These are phyloP conservation scores for Bombus waltoni DNA, from an alignment of 1,140 invertebrate species.

Conservation along the genomic window DNA sequence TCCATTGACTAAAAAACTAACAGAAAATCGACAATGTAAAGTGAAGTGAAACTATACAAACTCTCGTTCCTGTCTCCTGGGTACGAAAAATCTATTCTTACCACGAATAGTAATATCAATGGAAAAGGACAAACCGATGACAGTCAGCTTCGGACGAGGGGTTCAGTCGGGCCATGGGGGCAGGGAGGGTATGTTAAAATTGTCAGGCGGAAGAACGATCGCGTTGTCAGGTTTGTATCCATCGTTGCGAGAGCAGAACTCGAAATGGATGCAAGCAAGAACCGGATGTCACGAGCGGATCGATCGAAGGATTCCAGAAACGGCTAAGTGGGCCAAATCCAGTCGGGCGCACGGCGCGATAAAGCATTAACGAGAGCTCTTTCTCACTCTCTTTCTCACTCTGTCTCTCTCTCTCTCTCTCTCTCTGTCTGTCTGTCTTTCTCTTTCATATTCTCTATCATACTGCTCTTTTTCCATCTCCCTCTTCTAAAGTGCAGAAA, in stretches of 20 bases:
- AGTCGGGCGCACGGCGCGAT: slow-evolving; percentile 52
- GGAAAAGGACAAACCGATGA: slow-evolving; percentile 2
- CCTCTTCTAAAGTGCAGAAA: slow-evolving; percentile 23
- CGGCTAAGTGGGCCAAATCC: slow-evolving; percentile 55
- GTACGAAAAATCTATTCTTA: slow-evolving; percentile 21
- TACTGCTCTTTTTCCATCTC: background rate
- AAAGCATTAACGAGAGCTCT: slow-evolving; percentile 57
- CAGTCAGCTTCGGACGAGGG: background rate
- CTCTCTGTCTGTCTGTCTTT: background rate
- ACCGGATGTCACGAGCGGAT: slow-evolving; percentile 54
- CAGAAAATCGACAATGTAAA: background rate
- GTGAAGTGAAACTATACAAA: too few species aligned
- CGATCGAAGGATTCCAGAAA: slow-evolving; percentile 50
- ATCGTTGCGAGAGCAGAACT: slow-evolving; percentile 31
- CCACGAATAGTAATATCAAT: background rate
- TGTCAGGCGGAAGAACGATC: slow-evolving; percentile 42
- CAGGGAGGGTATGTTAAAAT: slow-evolving; percentile 43
- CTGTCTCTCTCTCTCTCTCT: background rate
- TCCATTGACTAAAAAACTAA: background rate
- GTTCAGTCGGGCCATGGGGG: background rate
- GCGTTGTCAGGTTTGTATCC: slow-evolving; percentile 25
- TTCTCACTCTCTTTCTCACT: background rate
- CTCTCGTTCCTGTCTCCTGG: background rate
- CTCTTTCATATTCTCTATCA: background rate
- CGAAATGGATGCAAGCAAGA: slow-evolving; percentile 43